Conservation (phyloP, 2,113 vertebrate genomes). For the Tetrao urogallus region DNA sequence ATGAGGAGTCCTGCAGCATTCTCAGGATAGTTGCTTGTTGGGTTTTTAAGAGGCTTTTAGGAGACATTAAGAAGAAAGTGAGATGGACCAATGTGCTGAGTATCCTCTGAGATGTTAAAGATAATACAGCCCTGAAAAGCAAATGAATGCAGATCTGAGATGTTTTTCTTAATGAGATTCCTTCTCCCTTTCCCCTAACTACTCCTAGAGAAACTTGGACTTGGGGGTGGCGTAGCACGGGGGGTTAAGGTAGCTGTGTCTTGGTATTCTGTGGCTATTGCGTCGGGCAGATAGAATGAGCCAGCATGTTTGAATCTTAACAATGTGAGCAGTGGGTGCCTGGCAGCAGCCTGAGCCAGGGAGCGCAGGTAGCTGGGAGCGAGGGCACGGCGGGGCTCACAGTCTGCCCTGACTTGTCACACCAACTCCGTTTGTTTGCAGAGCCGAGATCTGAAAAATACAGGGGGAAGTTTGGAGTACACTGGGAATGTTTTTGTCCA, state of each 20-base stretch:
- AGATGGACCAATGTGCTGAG: not conserved
- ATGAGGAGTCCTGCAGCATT: not conserved
- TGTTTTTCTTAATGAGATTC: not conserved
- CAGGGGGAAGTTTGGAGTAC: not conserved
- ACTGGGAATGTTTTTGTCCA: not conserved
- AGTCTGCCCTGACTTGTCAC: not conserved
- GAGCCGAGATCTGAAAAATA: not conserved
- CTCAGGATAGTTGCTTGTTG: not conserved
- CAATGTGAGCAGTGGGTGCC: not conserved
- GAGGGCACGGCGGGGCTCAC: not conserved
- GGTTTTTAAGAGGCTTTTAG: conserved; percentile 6
- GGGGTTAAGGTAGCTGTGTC: not conserved
- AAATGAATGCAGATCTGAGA: not conserved
- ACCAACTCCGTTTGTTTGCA: conserved; percentile 28
- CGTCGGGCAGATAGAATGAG: not conserved
- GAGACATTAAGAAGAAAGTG: not conserved
- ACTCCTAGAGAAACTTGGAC: not conserved
- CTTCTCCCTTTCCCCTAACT: not conserved
- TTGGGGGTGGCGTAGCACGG: not conserved
- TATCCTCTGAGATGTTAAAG: not conserved
- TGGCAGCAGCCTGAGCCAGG: not conserved
- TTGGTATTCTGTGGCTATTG: not conserved
- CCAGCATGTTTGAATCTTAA: not conserved
- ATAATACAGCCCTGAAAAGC: not conserved
- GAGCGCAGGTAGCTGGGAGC: not conserved